Evolutionary conservation across 2,888 invertebrate genomes (phyloP), one percentile per base, ranked within the genome.

Genomic region (Agapetus fuscipes): DNA sequence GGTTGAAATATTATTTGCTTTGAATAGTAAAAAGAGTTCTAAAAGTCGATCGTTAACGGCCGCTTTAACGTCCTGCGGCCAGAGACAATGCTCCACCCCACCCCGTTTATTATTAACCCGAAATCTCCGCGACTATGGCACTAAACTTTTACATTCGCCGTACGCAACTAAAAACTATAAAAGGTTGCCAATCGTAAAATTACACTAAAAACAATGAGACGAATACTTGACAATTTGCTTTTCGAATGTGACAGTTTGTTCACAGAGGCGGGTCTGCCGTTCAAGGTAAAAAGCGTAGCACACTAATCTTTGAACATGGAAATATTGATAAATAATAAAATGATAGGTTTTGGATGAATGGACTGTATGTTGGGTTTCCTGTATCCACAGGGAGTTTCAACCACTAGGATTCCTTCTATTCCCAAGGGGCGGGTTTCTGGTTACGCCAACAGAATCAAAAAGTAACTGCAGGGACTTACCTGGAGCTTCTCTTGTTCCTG

Each of bases 1-100:
- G 41, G 45, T 36, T 34, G 41, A 41, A 36, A 37, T 38, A 39
- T 41, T 45, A 45, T 45, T 45, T 45, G 38, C 36, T 45, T 45
- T 45, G 37, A 45, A 45, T 45, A 45, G 41, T 45, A 42, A 45
- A 45, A 41, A 12, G 36, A 28, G 34, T 27, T 29, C 41, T 41
- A 38, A 45, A 45, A 35, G 39, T 25, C 39, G 45, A 34, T 35
- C 32, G 45, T 45, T 45, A 45, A 38, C 41, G 17, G 31, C 7
- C 34, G 30, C 33, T 45, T 45, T 45, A 41, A 45, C 35, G 35
- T 38, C 35, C 38, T 38, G 41, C 39, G 38, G 45, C 32, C 25
- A 38, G 30, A 36, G 28, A 45, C 41, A 45, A 45, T 45, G 37
- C 32, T n/a, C n/a, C n/a, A n/a, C n/a, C 28, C 30, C 28, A 17